These are phyloP conservation scores for Sebastes kiyomatsui DNA, from an alignment of 2,797 vertebrate genomes.

Conservation along the genomic window DNA sequence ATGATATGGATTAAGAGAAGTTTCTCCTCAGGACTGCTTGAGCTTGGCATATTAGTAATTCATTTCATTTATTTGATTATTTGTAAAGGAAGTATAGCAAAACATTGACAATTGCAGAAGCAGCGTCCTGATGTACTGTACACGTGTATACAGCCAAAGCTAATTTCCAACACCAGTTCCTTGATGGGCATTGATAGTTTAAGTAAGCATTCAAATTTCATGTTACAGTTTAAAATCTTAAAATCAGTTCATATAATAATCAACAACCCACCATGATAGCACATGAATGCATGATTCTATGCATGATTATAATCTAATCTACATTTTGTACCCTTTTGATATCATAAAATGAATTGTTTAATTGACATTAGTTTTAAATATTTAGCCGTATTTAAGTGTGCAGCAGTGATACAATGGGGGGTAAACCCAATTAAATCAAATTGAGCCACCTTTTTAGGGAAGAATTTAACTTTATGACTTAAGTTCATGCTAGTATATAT, in stretches of 20 bases:
- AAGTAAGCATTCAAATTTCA: too few relatives aligned
- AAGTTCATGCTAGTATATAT: not conserved
- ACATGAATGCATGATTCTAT: too few relatives aligned
- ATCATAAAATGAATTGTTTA: not conserved
- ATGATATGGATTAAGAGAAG: constrained; percentile 11
- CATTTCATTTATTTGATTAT: not conserved
- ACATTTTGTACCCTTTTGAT: not conserved
- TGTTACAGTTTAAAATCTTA: too few relatives aligned
- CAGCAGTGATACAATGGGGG: not conserved
- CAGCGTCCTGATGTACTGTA: too few relatives aligned
- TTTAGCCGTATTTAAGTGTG: not conserved
- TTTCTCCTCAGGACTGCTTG: not conserved
- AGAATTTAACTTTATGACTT: not conserved
- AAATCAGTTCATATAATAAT: too few relatives aligned
- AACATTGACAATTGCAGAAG: too few relatives aligned
- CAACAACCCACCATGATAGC: too few relatives aligned
- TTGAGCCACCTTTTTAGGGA: not conserved
- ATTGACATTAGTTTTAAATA: not conserved
- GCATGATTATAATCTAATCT: not conserved
- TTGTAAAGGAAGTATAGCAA: not conserved
- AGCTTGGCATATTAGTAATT: not conserved
- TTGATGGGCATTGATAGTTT: too few relatives aligned
- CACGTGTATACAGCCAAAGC: too few relatives aligned
- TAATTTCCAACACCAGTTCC: too few relatives aligned
- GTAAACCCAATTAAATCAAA: not conserved